Evolutionary conservation across 2,888 invertebrate species (phyloP).

Genomic region (Dioctria linearis): DNA sequence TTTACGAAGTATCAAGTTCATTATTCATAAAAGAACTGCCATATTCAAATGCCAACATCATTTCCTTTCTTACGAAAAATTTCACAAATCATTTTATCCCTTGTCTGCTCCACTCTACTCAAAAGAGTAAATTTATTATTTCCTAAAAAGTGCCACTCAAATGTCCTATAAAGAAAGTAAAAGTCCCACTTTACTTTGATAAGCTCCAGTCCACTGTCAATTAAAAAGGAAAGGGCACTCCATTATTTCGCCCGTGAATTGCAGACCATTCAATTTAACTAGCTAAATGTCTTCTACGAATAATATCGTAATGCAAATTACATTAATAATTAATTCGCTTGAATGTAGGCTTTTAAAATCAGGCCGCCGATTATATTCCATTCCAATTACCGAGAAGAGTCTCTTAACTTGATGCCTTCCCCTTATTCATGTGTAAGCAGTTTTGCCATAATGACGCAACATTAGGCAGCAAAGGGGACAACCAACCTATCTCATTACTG

Average conservation of each 20-base stretch:
- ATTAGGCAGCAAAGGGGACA: conserved; percentile 31
- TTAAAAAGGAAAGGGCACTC: conserved; percentile 29
- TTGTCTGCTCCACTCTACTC: not conserved
- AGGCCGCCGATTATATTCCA: not conserved
- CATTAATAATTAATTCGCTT: conserved; percentile 44
- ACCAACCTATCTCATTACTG: conserved; percentile 41
- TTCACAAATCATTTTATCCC: not conserved
- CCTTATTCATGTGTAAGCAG: not conserved
- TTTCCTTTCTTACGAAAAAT: not conserved
- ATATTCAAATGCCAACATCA: not conserved
- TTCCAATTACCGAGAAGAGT: conserved; percentile 26
- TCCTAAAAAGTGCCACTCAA: conserved; percentile 38
- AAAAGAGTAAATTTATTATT: conserved; percentile 43
- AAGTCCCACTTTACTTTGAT: conserved; percentile 18
- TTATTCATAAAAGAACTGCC: too few relatives aligned
- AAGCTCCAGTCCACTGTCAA: conserved; percentile 28
- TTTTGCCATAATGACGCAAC: conserved; percentile 23
- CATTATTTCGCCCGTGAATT: not conserved
- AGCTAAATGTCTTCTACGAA: not conserved
- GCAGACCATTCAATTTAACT: conserved; percentile 10
- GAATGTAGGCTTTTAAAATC: conserved; percentile 52
- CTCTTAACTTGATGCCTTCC: conserved; percentile 5
- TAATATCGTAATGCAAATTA: conserved; percentile 47
- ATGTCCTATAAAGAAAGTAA: conserved; percentile 19
- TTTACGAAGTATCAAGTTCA: too few relatives aligned